A percentile compares a stretch with the other conserved stretches of the same genome.
Conservation (phyloP, 2,888 invertebrate species). For the Lutraria lutraria region DNA sequence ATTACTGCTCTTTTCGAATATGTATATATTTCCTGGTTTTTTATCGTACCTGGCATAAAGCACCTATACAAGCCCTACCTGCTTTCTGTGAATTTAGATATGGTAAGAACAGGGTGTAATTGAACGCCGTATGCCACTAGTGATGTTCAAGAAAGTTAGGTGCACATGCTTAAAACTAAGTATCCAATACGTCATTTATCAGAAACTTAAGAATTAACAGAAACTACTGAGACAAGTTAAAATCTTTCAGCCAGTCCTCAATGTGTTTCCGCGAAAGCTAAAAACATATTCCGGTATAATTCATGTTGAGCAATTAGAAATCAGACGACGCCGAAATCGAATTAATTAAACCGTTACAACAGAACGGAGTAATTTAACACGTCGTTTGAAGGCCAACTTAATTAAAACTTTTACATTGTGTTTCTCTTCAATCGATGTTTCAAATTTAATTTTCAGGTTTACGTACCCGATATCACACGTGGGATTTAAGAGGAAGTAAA, state of each 20-base stretch:
- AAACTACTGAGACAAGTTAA: background rate
- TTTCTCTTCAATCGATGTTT: background rate
- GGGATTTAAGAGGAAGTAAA: background rate
- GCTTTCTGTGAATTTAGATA: too few species aligned
- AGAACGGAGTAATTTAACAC: background rate
- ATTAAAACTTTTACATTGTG: constrained; percentile 6
- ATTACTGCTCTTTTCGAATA: too few species aligned
- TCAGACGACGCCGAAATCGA: background rate
- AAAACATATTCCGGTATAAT: background rate
- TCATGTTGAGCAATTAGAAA: background rate
- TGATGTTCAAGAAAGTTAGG: too few species aligned
- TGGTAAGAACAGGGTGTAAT: too few species aligned
- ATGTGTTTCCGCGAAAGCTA: background rate
- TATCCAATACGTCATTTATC: background rate
- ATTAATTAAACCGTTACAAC: background rate
- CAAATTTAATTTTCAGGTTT: constrained; percentile 3
- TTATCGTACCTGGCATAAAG: too few species aligned
- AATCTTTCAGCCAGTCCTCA: background rate
- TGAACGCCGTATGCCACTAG: too few species aligned
- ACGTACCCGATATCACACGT: background rate
- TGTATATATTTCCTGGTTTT: too few species aligned
- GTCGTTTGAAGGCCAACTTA: background rate
- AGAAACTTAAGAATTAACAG: background rate
- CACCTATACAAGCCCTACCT: too few species aligned
- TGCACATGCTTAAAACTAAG: too few species aligned